Conservation (phyloP, 2,888 invertebrate species). For the Homarus gammarus region DNA sequence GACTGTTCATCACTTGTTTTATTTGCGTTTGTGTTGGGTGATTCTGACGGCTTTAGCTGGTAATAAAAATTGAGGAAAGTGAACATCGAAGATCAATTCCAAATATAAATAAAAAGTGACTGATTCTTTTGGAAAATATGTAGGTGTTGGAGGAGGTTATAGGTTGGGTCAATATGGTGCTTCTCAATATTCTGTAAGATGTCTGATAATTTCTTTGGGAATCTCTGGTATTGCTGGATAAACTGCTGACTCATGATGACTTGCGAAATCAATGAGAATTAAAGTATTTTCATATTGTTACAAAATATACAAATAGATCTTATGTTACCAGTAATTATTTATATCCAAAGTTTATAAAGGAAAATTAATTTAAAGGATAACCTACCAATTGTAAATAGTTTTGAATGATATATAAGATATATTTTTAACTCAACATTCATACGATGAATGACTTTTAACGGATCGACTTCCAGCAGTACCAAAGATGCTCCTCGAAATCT, state of each 20-base stretch:
- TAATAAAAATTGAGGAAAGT: too few relatives aligned
- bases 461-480: not conserved
- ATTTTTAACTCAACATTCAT: not conserved
- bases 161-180: not conserved
- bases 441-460: not conserved
- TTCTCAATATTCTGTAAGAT: constrained; percentile 4
- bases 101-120: too few relatives aligned
- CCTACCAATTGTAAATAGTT: not conserved
- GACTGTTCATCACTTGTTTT: too few relatives aligned
- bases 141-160: not conserved
- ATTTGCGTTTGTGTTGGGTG: too few relatives aligned
- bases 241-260: not conserved
- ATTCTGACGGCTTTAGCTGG: too few relatives aligned
- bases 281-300: not conserved
- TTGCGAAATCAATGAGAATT: not conserved
- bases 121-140: not conserved
- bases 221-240: constrained; percentile 15
- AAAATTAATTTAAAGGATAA: not conserved
- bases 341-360: not conserved
- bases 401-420: constrained; percentile 9
- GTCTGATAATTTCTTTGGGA: not conserved
- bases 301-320: not conserved
- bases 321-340: constrained; percentile 5
- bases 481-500: not conserved
- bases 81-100: too few relatives aligned